phyloP scores from a whole-genome alignment of 2,888 invertebrate genomes.

The Listrodromus nycthemerus region DNA sequence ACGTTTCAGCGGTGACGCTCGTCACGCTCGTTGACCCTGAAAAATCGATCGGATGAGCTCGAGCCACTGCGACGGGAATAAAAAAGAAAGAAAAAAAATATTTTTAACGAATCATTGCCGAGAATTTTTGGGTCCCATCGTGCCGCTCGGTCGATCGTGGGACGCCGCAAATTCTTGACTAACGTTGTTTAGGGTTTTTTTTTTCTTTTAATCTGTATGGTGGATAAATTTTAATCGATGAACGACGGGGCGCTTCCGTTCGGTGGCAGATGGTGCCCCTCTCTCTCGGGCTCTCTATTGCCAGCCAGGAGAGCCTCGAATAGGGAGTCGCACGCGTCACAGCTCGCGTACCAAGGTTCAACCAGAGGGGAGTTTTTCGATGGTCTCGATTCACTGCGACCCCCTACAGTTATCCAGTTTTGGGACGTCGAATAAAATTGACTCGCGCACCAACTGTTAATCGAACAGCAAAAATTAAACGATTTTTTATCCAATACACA shows the following conservation, averaged over 20 bases:
- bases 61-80: neutral
- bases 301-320: slow-evolving; percentile 39
- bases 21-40: neutral
- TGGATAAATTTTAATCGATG: slow-evolving; percentile 64
- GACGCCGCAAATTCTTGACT: slow-evolving; percentile 32
- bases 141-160: slow-evolving; percentile 18
- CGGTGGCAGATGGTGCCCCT: slow-evolving; percentile 66
- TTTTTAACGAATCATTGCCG: neutral
- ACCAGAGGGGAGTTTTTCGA: slow-evolving; percentile 60
- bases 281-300: slow-evolving; percentile 34
- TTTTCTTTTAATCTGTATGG: slow-evolving; percentile 13
- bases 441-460: neutral
- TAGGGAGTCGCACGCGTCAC: slow-evolving; percentile 57
- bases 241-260: slow-evolving; percentile 65
- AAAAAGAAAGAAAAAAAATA: neutral
- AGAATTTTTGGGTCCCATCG: neutral
- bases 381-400: slow-evolving; percentile 26
- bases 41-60: slow-evolving; percentile 2
- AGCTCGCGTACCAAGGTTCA: slow-evolving; percentile 26
- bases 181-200: slow-evolving; percentile 18
- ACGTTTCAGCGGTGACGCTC: neutral
- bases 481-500: neutral
- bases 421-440: slow-evolving; percentile 16
- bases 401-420: neutral
- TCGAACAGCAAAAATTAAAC: neutral